Evolutionary conservation across 2,888 invertebrate species (phyloP), one percentile per base, ranked within the genome.

Genomic region (Perizoma affinitatum): DNA sequence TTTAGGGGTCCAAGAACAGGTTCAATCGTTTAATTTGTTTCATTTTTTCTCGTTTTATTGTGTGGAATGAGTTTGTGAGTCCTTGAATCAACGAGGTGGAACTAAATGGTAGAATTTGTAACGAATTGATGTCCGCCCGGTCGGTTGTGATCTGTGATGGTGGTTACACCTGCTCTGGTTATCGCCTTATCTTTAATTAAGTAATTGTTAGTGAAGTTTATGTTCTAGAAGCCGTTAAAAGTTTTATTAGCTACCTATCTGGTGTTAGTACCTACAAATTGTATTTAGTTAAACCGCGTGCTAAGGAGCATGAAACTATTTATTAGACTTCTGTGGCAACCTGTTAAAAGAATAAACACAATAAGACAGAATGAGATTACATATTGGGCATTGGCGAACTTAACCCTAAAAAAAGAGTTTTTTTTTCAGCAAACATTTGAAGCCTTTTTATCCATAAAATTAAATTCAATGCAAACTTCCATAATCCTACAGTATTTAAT

Each of bases 81-180:
- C 92, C 90, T 92, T 90, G 89, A 81, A 79, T 86, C 90, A 92
- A 92, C 91, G 91, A 92, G 92, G 90, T 90, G 91, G 86, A 86
- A 86, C 92, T 86, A 91, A 92, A 92, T 84, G 84, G 81, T 82
- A 82, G 80, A 86, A 89, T 90, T 90, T 86, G 88, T 86, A 90
- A 85, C 90, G 90, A 91, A 90, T 91, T 77, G 86, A 86, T 90
- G 90, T 90, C 90, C 90, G 89, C 80, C 73, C 74, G 76, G 73
- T 74, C 71, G 54, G 54, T 73, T 83, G 82, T 83, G 84, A 84
- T 85, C 83, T 78, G 78, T 80, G 84, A 84, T 82, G 81, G 72
- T 62, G 52, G 58, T 58, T 84, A 78, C 90, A 91, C 88, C 88
- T 90, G 90, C 87, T 77, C 74, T 54, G 76, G 81, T 80, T 87